Evolutionary conservation across 2,888 invertebrate species (phyloP).

Genomic region (Synergus japonicus): DNA sequence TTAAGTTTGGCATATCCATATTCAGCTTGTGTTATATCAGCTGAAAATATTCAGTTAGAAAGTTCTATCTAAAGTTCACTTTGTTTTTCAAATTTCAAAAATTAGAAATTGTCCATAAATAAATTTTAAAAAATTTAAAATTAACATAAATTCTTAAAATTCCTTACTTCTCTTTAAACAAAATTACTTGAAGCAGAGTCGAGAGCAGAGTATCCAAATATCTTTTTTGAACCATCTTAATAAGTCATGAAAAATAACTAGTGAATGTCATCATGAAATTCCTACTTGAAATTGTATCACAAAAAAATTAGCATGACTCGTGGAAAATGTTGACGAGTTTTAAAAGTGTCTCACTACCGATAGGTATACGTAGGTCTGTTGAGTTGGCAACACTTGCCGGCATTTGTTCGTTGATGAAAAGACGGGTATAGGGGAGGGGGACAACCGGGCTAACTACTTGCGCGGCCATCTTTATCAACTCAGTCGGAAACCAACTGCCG

Average conservation of each 20-base stretch:
- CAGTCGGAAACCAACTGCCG: slow-evolving; percentile 77
- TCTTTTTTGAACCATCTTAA: background rate
- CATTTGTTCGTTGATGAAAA: slow-evolving; percentile 12
- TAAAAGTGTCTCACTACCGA: background rate
- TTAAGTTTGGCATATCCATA: background rate
- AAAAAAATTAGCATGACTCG: slow-evolving; percentile 18
- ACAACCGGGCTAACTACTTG: slow-evolving; percentile 48
- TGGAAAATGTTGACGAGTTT: slow-evolving; percentile 4
- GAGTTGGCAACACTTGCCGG: slow-evolving; percentile 51
- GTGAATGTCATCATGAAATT: background rate
- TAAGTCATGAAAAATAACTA: background rate
- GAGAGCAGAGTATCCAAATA: background rate
- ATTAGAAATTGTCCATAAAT: too few species aligned
- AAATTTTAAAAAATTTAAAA: too few species aligned
- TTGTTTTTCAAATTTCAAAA: background rate
- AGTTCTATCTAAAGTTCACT: background rate
- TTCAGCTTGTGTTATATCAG: slow-evolving; percentile 1
- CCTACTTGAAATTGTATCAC: slow-evolving; percentile 19
- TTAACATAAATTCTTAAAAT: too few species aligned
- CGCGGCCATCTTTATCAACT: slow-evolving; percentile 61
- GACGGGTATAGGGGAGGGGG: slow-evolving; percentile 25
- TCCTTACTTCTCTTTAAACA: too few species aligned
- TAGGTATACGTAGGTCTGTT: slow-evolving; percentile 10
- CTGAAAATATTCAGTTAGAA: background rate
- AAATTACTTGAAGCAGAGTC: too few species aligned